phyloP scores from a whole-genome alignment of 2,797 vertebrate species.

The Nothura maculosa region DNA sequence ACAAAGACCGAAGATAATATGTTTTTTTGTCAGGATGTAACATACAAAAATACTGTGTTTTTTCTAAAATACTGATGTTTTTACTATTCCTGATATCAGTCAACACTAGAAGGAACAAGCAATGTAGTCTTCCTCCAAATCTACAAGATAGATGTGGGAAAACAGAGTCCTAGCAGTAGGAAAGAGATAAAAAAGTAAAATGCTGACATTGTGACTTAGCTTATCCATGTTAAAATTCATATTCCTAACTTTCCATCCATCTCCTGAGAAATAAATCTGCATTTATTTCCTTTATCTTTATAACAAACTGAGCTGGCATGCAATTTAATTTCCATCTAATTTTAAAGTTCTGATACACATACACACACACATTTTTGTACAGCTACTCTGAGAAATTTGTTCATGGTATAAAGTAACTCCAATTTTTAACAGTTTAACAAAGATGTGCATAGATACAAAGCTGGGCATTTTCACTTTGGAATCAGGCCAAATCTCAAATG shows the following conservation, averaged over 20 bases:
- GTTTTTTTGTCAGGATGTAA: constrained; percentile 2
- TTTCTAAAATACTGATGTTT: not conserved
- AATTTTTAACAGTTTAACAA: not conserved
- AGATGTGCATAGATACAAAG: not conserved
- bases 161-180: not conserved
- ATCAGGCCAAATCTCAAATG: constrained; percentile 3
- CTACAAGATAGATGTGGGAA: not conserved
- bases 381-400: not conserved
- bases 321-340: not conserved
- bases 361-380: not conserved
- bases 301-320: not conserved
- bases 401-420: not conserved
- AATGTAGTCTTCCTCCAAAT: not conserved
- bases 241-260: not conserved
- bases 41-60: not conserved
- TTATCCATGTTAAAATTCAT: not conserved
- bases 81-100: not conserved
- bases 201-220: not conserved
- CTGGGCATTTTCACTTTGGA: not conserved
- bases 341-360: not conserved
- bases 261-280: not conserved
- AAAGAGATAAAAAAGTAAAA: not conserved
- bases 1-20: not conserved
- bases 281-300: not conserved
- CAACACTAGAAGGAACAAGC: not conserved